phyloP scores from a whole-genome alignment of 1,140 invertebrate species.

The Pinna nobilis region DNA sequence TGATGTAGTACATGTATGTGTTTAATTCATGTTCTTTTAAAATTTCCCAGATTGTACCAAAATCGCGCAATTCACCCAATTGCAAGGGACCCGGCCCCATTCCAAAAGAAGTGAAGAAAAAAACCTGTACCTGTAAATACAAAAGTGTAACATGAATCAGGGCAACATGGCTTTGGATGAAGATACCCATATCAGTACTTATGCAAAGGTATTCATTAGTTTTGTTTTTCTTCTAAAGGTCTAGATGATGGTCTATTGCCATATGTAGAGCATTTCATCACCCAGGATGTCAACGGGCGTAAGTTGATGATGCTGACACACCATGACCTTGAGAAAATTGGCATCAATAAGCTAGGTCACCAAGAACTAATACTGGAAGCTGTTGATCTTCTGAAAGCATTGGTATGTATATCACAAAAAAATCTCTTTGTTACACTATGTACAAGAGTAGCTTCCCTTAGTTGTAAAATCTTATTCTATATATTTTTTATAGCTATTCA shows the following conservation, averaged over 20 bases:
- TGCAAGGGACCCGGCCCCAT: no score
- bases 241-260: constrained; percentile 86
- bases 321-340: constrained; percentile 90
- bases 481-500: no score
- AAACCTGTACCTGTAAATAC: not conserved
- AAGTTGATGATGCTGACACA: constrained; percentile 87
- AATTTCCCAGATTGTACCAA: no score
- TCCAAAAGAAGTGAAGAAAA: not conserved
- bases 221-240: constrained; percentile 41
- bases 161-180: not conserved
- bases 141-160: not conserved
- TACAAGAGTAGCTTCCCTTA: no score
- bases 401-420: constrained; percentile 78
- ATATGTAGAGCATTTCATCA: constrained; percentile 88
- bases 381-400: constrained; percentile 89
- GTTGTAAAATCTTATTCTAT: no score
- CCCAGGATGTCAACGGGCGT: constrained; percentile 87
- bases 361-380: constrained; percentile 95
- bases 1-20: not conserved
- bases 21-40: no score
- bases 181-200: not conserved
- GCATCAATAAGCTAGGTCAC: constrained; percentile 89
- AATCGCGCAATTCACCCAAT: not conserved
- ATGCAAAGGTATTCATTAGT: not conserved
- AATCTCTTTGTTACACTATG: no score